Conservation (phyloP, 2,888 invertebrate species). For the Emesis russula region DNA sequence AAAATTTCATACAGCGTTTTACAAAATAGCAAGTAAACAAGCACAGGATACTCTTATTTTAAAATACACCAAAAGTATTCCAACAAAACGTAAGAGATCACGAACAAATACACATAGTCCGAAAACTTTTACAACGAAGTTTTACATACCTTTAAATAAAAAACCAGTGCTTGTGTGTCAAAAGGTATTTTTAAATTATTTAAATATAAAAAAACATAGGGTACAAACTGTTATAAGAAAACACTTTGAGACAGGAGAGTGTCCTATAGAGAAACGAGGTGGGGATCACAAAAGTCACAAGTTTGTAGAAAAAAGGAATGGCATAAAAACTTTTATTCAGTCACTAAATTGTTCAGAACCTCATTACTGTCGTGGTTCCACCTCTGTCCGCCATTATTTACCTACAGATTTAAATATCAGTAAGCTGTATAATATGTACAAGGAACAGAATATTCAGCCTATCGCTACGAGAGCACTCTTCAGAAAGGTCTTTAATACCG, state of each 20-base stretch:
- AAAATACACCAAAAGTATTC: conserved; percentile 18
- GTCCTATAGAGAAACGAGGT: conserved; percentile 9
- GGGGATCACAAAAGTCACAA: conserved; percentile 31
- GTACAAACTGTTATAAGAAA: conserved; percentile 20
- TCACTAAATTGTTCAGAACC: conserved; percentile 14
- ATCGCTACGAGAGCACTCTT: conserved; percentile 18
- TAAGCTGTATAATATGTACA: conserved; percentile 29
- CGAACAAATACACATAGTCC: conserved; percentile 28
- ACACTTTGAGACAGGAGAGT: conserved; percentile 22
- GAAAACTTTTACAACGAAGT: conserved; percentile 35
- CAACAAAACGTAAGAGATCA: conserved; percentile 6
- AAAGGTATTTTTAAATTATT: conserved; percentile 37
- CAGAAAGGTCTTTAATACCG: conserved; percentile 32
- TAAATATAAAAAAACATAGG: conserved; percentile 28
- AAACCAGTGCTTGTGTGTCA: conserved; percentile 33
- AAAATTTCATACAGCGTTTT: conserved; percentile 9
- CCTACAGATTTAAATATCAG: conserved; percentile 23
- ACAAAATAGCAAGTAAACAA: conserved; percentile 16
- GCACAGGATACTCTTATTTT: conserved; percentile 22
- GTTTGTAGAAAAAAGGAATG: conserved; percentile 16
- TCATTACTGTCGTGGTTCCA: conserved; percentile 22
- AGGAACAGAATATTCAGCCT: conserved; percentile 19
- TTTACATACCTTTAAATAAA: conserved; percentile 33
- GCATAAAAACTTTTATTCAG: conserved; percentile 9
- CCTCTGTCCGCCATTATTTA: background rate